These are phyloP conservation scores for Drosophila bocqueti DNA, from an alignment of 1,140 invertebrate species.

Conservation along the genomic window DNA sequence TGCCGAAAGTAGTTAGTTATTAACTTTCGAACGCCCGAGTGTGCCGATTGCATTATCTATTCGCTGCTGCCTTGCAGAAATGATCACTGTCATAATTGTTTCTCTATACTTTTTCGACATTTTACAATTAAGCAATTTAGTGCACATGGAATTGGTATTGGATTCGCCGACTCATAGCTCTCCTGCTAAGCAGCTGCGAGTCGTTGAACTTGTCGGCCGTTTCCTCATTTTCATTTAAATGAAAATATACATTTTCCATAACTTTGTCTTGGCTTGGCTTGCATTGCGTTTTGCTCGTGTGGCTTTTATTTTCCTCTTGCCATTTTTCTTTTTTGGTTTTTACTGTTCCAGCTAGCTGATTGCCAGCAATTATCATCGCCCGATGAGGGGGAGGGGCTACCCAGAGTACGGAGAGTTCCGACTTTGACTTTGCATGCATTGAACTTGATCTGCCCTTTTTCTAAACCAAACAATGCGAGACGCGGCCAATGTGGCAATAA, in stretches of 20 bases:
- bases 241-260: constrained; percentile 65
- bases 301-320: constrained; percentile 39
- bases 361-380: constrained; percentile 56
- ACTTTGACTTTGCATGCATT: constrained; percentile 63
- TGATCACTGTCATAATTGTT: constrained; percentile 72
- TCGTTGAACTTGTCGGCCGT: constrained; percentile 75
- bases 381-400: not conserved
- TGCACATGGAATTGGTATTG: constrained; percentile 34
- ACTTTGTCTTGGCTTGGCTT: constrained; percentile 37
- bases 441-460: constrained; percentile 51
- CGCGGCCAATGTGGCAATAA: constrained; percentile 40
- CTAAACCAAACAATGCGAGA: constrained; percentile 38
- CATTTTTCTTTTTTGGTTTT: constrained; percentile 43
- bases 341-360: constrained; percentile 69
- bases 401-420: constrained; percentile 10
- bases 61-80: constrained; percentile 52
- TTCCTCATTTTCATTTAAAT: constrained; percentile 79
- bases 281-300: constrained; percentile 52
- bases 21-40: constrained; percentile 26
- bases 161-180: constrained; percentile 22
- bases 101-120: constrained; percentile 69
- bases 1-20: constrained; percentile 27
- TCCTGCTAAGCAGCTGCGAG: constrained; percentile 34
- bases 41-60: constrained; percentile 40
- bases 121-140: constrained; percentile 76